Evolutionary conservation across 2,888 invertebrate genomes (phyloP).

Genomic region (Euzophera pinguis): DNA sequence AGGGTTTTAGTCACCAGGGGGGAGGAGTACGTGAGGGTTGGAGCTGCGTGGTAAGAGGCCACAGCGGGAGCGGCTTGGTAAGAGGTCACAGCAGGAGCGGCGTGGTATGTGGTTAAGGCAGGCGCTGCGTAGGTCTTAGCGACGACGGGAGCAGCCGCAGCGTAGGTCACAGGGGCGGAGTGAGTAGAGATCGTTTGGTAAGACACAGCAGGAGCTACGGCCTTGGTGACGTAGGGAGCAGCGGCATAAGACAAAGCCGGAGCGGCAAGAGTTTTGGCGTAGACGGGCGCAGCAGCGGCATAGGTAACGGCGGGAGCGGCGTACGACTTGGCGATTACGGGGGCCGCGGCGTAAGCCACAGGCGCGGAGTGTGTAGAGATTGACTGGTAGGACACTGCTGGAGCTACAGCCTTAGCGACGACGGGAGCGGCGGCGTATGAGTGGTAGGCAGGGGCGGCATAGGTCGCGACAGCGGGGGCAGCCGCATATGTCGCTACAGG

Average conservation of each 20-base stretch:
- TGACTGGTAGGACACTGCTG: constrained; percentile 42
- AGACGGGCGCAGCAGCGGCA: constrained; percentile 51
- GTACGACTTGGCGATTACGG: constrained; percentile 27
- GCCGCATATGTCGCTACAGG: constrained; percentile 43
- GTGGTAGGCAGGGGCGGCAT: constrained; percentile 26
- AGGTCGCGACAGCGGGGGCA: constrained; percentile 39
- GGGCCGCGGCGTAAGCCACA: constrained; percentile 41
- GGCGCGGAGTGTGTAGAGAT: constrained; percentile 55
- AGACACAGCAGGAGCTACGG: constrained; percentile 45
- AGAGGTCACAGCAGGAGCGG: constrained; percentile 30
- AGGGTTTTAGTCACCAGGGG: constrained; percentile 36
- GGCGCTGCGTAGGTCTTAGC: constrained; percentile 37
- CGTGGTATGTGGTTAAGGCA: constrained; percentile 34
- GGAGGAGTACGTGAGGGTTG: constrained; percentile 27
- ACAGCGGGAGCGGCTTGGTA: constrained; percentile 31
- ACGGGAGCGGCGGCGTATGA: constrained; percentile 33
- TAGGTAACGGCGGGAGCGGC: constrained; percentile 54
- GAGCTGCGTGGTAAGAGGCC: constrained; percentile 33
- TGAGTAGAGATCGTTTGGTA: constrained; percentile 45
- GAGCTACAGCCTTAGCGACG: constrained; percentile 44
- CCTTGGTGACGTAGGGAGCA: constrained; percentile 38
- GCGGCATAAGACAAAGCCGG: constrained; percentile 31
- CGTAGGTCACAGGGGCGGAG: constrained; percentile 46
- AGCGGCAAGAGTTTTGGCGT: constrained; percentile 25
- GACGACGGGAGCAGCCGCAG: too few relatives aligned